Evolutionary conservation across 2,888 invertebrate genomes (phyloP).

Genomic region (Agriopis aurantiaria): DNA sequence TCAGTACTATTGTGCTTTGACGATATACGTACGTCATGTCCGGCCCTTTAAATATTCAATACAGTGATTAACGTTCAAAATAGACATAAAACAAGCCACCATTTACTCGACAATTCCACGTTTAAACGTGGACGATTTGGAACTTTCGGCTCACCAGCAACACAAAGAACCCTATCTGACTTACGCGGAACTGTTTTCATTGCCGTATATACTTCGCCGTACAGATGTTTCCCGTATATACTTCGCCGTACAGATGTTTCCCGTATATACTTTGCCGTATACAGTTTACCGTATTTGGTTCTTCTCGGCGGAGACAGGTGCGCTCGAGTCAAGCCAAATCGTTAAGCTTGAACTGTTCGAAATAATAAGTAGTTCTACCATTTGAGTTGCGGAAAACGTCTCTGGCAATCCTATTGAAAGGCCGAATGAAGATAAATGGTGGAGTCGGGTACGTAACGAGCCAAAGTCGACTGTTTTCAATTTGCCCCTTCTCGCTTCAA

Average conservation of each 20-base stretch:
- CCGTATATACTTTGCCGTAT: slow-evolving; percentile 3
- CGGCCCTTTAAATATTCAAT: slow-evolving; percentile 9
- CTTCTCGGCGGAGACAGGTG: slow-evolving; percentile 63
- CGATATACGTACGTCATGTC: no score
- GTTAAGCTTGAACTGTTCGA: slow-evolving; percentile 79
- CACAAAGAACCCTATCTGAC: slow-evolving; percentile 32
- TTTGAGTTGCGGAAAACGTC: slow-evolving; percentile 82
- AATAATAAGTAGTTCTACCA: slow-evolving; percentile 84
- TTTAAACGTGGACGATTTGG: slow-evolving; percentile 28
- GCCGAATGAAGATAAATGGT: slow-evolving; percentile 84
- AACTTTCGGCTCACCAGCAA: slow-evolving; percentile 26
- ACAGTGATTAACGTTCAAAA: slow-evolving; percentile 11
- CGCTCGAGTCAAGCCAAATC: slow-evolving; percentile 72
- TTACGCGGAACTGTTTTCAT: slow-evolving; percentile 23
- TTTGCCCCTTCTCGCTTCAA: slow-evolving; percentile 70
- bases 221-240: not conserved
- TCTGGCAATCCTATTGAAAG: slow-evolving; percentile 82
- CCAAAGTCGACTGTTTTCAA: slow-evolving; percentile 83
- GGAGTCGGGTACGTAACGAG: slow-evolving; percentile 80
- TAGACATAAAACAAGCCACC: slow-evolving; percentile 9
- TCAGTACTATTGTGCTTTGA: no score
- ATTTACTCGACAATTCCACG: slow-evolving; percentile 22
- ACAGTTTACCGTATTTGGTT: slow-evolving; percentile 7
- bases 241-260: not conserved
- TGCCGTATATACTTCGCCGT: slow-evolving; percentile 11